phyloP scores from a whole-genome alignment of 2,888 invertebrate genomes.

The Cetonia aurata region DNA sequence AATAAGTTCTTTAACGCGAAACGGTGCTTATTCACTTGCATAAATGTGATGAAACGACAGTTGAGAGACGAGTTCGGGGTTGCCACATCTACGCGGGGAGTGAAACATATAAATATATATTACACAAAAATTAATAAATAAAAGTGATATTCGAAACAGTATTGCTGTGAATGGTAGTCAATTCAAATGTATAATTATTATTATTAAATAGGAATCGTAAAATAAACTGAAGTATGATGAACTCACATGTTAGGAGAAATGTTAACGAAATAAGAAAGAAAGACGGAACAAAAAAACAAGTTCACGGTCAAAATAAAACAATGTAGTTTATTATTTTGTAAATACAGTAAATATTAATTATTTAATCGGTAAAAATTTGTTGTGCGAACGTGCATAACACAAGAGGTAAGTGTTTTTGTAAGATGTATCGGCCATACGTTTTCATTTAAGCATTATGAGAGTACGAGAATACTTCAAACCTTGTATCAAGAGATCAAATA shows the following conservation, averaged over 20 bases:
- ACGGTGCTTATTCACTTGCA: too few species aligned
- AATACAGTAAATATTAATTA: conserved; percentile 11
- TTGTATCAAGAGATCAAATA: too few species aligned
- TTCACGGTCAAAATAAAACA: neutral
- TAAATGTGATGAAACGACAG: neutral
- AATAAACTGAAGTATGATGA: too few species aligned
- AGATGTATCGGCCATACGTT: neutral
- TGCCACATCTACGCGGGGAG: neutral
- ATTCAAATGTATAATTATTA: conserved; percentile 11
- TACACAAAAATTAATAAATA: neutral
- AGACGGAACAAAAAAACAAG: conserved; percentile 5
- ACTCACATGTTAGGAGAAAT: too few species aligned
- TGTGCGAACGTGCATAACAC: neutral
- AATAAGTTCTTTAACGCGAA: neutral
- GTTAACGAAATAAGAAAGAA: neutral
- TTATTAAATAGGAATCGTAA: conserved; percentile 15
- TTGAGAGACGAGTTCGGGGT: neutral
- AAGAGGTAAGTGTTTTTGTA: neutral
- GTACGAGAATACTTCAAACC: too few species aligned
- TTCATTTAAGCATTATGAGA: too few species aligned
- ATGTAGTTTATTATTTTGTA: neutral
- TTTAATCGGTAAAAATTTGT: neutral
- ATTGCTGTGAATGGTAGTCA: conserved; percentile 35
- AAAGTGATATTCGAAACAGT: conserved; percentile 36
- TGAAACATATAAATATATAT: neutral